phyloP scores from a whole-genome alignment of 2,888 invertebrate species.

The Halictus quadricinctus region DNA sequence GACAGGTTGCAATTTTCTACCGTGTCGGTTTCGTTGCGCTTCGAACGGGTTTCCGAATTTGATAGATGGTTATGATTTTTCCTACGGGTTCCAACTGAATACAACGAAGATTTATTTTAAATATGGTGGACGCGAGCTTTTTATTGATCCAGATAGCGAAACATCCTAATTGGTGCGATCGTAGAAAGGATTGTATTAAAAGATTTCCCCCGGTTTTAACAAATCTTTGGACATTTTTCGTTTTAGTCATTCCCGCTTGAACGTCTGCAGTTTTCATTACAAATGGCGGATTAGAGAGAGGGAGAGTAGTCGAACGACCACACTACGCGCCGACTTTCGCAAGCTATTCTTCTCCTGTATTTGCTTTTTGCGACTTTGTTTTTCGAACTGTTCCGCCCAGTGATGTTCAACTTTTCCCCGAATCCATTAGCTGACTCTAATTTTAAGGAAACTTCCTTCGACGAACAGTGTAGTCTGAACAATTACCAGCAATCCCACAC shows the following conservation, averaged over 20 bases:
- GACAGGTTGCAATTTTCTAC: background rate
- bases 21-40: background rate
- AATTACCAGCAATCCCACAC: background rate
- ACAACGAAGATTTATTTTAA: background rate
- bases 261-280: constrained; percentile 1
- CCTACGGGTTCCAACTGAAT: too few relatives aligned
- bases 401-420: background rate
- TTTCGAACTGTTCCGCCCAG: background rate
- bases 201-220: background rate
- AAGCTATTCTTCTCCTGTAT: constrained; percentile 3
- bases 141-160: background rate
- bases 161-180: background rate
- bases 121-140: background rate
- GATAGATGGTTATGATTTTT: background rate
- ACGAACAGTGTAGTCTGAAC: background rate
- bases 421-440: background rate
- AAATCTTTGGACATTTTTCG: background rate
- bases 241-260: background rate
- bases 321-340: background rate
- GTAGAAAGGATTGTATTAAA: background rate
- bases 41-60: background rate
- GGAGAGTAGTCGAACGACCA: background rate
- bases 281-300: constrained; percentile 14
- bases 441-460: background rate
- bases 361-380: constrained; percentile 1